Evolutionary conservation across 2,113 vertebrate genomes (phyloP).

Genomic region (Sinosuthora webbiana): DNA sequence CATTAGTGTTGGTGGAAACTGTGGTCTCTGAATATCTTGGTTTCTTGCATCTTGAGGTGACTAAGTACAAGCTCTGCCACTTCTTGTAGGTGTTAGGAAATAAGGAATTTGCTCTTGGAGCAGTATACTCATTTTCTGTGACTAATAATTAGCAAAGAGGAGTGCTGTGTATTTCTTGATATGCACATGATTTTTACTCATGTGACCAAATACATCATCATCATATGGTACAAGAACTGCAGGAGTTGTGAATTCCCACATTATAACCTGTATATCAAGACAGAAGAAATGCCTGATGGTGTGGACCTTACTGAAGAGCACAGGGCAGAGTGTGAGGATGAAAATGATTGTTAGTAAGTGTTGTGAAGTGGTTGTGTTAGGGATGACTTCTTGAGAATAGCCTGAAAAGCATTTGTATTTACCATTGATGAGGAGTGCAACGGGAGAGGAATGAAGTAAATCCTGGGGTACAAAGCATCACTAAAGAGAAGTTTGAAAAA

Average conservation of each 20-base stretch:
- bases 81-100: neutral
- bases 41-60: neutral
- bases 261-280: neutral
- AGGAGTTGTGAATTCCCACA: neutral
- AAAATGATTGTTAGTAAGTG: neutral
- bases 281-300: neutral
- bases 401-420: neutral
- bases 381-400: neutral
- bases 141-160: neutral
- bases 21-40: neutral
- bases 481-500: neutral
- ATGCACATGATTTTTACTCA: neutral
- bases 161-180: neutral
- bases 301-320: neutral
- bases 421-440: neutral
- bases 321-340: neutral
- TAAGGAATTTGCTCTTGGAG: neutral
- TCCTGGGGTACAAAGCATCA: neutral
- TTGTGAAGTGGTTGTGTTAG: neutral
- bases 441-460: neutral
- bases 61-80: neutral
- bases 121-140: neutral
- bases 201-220: neutral
- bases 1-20: neutral
- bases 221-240: neutral